Percentiles rank a stretch among this genome's conserved stretches.
phyloP scores from a whole-genome alignment of 2,888 invertebrate species.

The Tenthredo livida region DNA sequence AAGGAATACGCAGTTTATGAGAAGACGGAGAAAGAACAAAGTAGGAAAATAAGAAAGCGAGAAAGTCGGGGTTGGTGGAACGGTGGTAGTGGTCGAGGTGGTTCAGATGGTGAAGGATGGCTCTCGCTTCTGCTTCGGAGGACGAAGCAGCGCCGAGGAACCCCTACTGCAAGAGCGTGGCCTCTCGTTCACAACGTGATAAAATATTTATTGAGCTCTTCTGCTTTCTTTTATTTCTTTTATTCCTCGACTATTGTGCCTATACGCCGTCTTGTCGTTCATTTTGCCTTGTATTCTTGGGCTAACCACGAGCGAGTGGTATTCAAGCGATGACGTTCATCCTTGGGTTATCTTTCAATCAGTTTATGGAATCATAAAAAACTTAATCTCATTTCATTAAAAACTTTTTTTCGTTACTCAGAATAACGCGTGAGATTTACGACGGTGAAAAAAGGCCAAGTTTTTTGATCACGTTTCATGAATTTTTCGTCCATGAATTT shows the following conservation, averaged over 20 bases:
- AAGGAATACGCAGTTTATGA: conserved; percentile 10
- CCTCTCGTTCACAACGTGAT: conserved; percentile 43
- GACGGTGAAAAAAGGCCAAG: neutral
- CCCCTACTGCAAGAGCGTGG: conserved; percentile 21
- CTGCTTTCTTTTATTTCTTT: conserved; percentile 25
- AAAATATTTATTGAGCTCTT: conserved; percentile 48
- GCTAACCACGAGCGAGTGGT: neutral
- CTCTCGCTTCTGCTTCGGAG: conserved; percentile 41
- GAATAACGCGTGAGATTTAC: neutral
- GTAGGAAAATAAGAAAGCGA: neutral
- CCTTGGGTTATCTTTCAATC: neutral
- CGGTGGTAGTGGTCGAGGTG: conserved; percentile 30
- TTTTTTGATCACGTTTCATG: conserved; percentile 15
- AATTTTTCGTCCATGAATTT: conserved; percentile 35
- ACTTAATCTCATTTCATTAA: neutral
- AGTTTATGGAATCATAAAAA: neutral
- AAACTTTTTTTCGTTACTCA: neutral
- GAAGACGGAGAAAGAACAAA: conserved; percentile 9
- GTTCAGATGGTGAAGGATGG: conserved; percentile 37
- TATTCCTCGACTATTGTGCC: neutral
- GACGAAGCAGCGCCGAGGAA: conserved; percentile 29
- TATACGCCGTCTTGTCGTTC: neutral
- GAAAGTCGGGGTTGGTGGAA: conserved; percentile 22
- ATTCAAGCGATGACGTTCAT: neutral
- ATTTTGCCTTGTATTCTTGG: neutral